Evolutionary conservation across 2,113 vertebrate genomes (phyloP).

Genomic region (Lethenteron reissneri): DNA sequence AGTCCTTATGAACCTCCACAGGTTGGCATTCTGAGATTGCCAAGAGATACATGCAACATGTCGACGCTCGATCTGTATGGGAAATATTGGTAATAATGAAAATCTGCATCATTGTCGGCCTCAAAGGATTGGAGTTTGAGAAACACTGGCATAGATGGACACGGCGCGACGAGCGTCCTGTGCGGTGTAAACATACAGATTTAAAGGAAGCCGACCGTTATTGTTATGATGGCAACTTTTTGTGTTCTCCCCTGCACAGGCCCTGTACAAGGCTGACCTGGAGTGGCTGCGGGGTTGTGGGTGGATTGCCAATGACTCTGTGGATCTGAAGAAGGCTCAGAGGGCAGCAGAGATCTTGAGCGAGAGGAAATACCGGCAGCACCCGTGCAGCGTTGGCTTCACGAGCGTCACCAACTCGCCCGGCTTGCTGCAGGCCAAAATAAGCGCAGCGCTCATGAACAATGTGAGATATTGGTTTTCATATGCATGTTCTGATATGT

Average conservation of each 20-base stretch:
- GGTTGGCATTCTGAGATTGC: no score
- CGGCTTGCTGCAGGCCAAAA: slow-evolving; percentile 49
- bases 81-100: no score
- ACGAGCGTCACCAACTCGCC: slow-evolving; percentile 56
- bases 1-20: no score
- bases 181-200: no score
- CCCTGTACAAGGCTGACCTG: slow-evolving; percentile 34
- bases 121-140: no score
- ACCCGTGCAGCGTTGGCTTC: slow-evolving; percentile 47
- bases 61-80: no score
- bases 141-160: no score
- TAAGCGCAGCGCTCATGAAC: slow-evolving; percentile 49
- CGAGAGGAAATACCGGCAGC: slow-evolving; percentile 57
- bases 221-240: no score
- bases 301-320: slow-evolving; percentile 33
- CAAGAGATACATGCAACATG: no score
- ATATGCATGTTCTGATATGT: background rate
- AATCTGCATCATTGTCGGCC: no score
- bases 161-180: no score
- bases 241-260: slow-evolving; percentile 16
- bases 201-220: no score
- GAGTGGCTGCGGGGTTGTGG: slow-evolving; percentile 55
- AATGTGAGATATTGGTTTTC: slow-evolving; percentile 27
- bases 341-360: slow-evolving; percentile 48
- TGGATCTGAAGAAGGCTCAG: slow-evolving; percentile 38